Percentiles rank a stretch among this genome's conserved stretches.
These are phyloP conservation scores for Tenualosa thibaudeaui DNA, from an alignment of 2,797 vertebrate species.

Conservation along the genomic window DNA sequence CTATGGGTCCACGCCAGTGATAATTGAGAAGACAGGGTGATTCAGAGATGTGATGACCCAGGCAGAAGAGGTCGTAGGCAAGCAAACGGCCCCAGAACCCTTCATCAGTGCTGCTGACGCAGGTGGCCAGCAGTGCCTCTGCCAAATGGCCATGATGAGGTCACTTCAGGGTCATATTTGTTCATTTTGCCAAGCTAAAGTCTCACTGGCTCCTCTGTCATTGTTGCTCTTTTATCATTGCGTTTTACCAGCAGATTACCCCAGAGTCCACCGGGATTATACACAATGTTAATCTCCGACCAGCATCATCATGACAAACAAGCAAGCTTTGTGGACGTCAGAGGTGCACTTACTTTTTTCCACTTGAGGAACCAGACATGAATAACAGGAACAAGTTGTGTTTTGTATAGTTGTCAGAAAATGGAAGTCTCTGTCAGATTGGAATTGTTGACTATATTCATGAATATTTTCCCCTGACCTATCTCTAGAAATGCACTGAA, in stretches of 20 bases:
- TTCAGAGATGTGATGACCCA: slow-evolving; percentile 1
- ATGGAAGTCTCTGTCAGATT: not conserved
- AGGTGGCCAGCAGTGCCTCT: not conserved
- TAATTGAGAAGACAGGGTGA: not conserved
- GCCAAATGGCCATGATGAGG: slow-evolving; percentile 23
- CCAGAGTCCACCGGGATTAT: slow-evolving; percentile 33
- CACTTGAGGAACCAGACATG: not conserved
- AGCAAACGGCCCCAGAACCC: slow-evolving; percentile 26
- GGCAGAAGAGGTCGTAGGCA: slow-evolving; percentile 15
- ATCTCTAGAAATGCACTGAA: too few relatives aligned
- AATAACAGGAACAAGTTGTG: not conserved
- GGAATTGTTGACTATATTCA: not conserved
- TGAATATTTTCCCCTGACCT: not conserved
- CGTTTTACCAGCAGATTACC: slow-evolving; percentile 19
- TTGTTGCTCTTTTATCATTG: slow-evolving; percentile 28
- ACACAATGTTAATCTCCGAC: slow-evolving; percentile 42
- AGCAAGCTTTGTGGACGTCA: slow-evolving; percentile 26
- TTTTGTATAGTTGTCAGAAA: not conserved
- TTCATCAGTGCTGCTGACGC: slow-evolving; percentile 32
- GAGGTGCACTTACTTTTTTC: slow-evolving; percentile 2
- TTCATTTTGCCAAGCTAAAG: not conserved
- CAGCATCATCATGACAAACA: slow-evolving; percentile 41
- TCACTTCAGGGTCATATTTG: slow-evolving; percentile 12
- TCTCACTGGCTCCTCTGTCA: slow-evolving; percentile 21
- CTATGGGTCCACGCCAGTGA: not conserved